A percentile compares a stretch with the other conserved stretches of the same genome.
Conservation (phyloP, 2,797 vertebrate genomes). For the Myotis vivesi region DNA sequence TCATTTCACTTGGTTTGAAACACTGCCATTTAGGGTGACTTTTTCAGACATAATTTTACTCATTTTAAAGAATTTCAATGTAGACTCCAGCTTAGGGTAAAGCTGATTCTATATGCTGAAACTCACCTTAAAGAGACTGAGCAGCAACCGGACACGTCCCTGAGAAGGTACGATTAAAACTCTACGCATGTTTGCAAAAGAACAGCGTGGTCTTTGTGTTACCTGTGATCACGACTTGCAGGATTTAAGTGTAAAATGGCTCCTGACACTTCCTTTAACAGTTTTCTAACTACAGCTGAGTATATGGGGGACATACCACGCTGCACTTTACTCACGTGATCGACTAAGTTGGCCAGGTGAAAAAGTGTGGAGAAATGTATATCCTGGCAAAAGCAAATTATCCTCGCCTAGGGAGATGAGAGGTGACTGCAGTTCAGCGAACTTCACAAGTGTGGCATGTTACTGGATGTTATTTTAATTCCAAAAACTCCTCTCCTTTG, state of each 20-base stretch:
- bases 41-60: neutral
- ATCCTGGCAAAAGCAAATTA: neutral
- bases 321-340: accelerated
- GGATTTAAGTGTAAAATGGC: neutral
- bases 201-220: neutral
- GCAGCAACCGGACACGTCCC: neutral
- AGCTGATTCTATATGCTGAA: neutral
- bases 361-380: neutral
- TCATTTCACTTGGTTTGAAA: neutral
- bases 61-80: neutral
- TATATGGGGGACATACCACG: accelerated
- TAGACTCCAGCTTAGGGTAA: neutral
- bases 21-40: neutral
- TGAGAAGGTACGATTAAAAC: neutral
- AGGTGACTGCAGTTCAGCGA: neutral
- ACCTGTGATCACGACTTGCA: neutral
- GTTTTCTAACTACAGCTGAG: neutral
- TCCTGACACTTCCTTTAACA: neutral
- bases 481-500: neutral
- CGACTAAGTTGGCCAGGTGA: neutral
- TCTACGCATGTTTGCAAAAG: too few relatives aligned
- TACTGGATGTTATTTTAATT: neutral
- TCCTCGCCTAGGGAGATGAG: neutral
- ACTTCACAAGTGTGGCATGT: too few relatives aligned
- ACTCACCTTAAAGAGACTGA: neutral